Evolutionary conservation across 2,797 vertebrate species (phyloP).

Genomic region (Furcifer pardalis): DNA sequence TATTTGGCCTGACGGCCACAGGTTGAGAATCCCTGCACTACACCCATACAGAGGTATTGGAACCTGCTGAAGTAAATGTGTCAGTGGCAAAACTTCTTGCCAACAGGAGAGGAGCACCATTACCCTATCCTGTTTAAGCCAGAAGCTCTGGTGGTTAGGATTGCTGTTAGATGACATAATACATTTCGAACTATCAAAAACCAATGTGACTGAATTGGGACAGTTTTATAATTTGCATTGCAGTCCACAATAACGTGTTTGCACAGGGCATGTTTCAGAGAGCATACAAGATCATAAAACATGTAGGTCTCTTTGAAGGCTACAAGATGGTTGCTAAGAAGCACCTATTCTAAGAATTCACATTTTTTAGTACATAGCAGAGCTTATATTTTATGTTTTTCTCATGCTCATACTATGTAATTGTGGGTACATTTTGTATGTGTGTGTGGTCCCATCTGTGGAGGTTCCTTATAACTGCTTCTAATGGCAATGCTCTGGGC

Average conservation of each 20-base stretch:
- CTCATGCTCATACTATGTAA: not conserved
- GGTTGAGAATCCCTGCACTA: too few species aligned
- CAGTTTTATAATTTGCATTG: not conserved
- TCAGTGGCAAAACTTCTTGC: not conserved
- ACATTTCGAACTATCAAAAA: not conserved
- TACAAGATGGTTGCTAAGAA: not conserved
- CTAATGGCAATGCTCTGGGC: not conserved
- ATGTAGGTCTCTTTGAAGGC: not conserved
- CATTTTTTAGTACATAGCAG: not conserved
- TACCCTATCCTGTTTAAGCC: not conserved
- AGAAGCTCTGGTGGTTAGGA: too few species aligned
- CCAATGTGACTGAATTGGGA: too few species aligned
- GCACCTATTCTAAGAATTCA: not conserved
- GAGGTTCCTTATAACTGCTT: not conserved
- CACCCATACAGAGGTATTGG: not conserved
- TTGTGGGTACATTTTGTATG: not conserved
- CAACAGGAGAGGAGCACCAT: not conserved
- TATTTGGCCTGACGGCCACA: too few species aligned
- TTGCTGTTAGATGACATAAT: not conserved
- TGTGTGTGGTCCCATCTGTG: conserved; percentile 11
- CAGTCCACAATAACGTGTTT: not conserved
- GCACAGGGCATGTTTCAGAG: not conserved
- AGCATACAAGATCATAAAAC: not conserved
- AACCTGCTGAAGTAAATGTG: not conserved
- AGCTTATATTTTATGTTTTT: not conserved